These are phyloP conservation scores for Hirtodrosophila alboralis DNA, from an alignment of 2,888 invertebrate species.

Conservation along the genomic window DNA sequence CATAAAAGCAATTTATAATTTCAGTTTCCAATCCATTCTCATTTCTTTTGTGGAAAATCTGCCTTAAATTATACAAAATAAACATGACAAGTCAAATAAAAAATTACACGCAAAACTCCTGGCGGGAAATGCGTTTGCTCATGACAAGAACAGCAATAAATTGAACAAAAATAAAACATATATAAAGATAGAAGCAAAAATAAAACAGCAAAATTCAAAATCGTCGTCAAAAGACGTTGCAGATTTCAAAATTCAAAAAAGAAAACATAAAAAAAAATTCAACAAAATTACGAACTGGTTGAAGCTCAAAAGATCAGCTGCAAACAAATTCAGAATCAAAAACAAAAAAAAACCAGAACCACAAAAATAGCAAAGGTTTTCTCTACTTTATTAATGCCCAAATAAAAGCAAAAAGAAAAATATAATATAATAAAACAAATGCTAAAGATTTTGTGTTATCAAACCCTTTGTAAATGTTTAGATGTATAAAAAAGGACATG, in stretches of 20 bases:
- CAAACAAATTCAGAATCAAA: constrained; percentile 47
- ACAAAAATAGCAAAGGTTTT: constrained; percentile 74
- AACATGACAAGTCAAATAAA: constrained; percentile 65
- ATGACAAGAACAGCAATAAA: constrained; percentile 26
- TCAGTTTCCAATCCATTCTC: constrained; percentile 37
- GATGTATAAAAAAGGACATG: constrained; percentile 61
- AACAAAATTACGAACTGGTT: constrained; percentile 51
- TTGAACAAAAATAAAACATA: constrained; percentile 29
- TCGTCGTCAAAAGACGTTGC: constrained; percentile 63
- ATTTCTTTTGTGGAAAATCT: constrained; percentile 65
- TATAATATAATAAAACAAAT: constrained; percentile 18
- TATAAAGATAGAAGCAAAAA: constrained; percentile 20
- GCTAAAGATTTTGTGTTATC: constrained; percentile 59
- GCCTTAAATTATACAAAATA: constrained; percentile 61
- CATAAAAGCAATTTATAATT: constrained; percentile 45
- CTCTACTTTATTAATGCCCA: constrained; percentile 79
- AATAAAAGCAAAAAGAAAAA: constrained; percentile 25
- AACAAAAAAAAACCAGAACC: constrained; percentile 49
- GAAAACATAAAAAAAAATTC: constrained; percentile 49
- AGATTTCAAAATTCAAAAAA: constrained; percentile 77
- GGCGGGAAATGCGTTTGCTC: constrained; percentile 12
- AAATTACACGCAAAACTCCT: constrained; percentile 11
- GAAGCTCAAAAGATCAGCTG: constrained; percentile 42
- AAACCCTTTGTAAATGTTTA: constrained; percentile 73
- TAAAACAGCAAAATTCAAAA: constrained; percentile 79